Percentiles rank a stretch among this genome's conserved stretches.
phyloP scores from a whole-genome alignment of 2,113 vertebrate genomes.

The Lophura nycthemera region DNA sequence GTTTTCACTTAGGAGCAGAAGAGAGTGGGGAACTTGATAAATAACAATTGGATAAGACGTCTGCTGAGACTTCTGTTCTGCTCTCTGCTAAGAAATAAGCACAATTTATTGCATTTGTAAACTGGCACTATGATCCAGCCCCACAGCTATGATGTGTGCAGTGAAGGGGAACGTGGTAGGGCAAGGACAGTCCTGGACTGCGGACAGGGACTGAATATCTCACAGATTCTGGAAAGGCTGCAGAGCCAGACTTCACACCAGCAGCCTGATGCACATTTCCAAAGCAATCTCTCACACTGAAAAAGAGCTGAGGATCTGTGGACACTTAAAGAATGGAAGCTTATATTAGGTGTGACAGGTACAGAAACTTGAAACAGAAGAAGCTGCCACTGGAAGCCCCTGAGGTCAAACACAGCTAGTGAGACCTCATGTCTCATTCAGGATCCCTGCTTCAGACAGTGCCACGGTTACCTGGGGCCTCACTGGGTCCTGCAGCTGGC shows the following conservation, averaged over 20 bases:
- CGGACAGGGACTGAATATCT: neutral
- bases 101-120: neutral
- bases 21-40: neutral
- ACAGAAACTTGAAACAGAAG: neutral
- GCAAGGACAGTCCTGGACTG: neutral
- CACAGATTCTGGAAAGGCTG: neutral
- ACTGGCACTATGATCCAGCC: neutral
- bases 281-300: neutral
- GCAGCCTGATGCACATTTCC: neutral
- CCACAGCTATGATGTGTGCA: fast-evolving
- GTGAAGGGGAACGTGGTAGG: neutral
- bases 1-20: conserved; percentile 34
- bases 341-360: neutral
- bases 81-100: neutral
- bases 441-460: neutral
- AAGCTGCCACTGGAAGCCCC: neutral
- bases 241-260: neutral
- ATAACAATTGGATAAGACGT: neutral
- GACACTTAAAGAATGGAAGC: neutral
- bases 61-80: conserved; percentile 26
- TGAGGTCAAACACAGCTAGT: neutral
- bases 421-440: neutral
- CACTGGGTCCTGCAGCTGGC: neutral
- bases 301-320: neutral
- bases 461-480: neutral